Evolutionary conservation across 2,888 invertebrate genomes (phyloP), one percentile per base, ranked within the genome.

Genomic region (Drosophila basisetae): DNA sequence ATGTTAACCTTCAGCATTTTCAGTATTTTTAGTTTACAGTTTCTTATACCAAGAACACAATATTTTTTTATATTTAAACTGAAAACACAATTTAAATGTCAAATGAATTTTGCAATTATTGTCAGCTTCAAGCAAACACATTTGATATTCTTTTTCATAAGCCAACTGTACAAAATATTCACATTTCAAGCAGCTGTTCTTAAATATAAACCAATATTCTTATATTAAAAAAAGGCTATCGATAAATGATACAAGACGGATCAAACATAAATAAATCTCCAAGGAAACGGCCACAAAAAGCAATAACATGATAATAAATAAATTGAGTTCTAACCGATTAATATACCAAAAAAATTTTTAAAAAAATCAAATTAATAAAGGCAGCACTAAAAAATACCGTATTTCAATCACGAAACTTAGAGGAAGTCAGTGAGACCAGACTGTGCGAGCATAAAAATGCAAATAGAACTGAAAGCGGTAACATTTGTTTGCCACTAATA

Each of bases 401-500:
- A 49, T 16, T 11, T 28, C 6, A 47, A 10, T 30, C 13, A 25
- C 18, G 18, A 22, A 13, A 63, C 18, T 52, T 43, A 1, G 28
- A 13, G 2, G 2, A 35, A 31, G 49, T n/a, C 50, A 53, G 62
- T 79, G 76, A 22, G 67, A 66, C 76, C 78, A 68, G 37, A 13
- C 54, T 31, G 16, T 35, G 47, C 5, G 22, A 68, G 18, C 10
- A 25, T 31, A 43, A 63, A 74, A 73, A 78, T 68, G 41, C 47
- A 50, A 58, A 64, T 55, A 39, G 22, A 47, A 41, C n/a, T 60
- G 11, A 28, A 28, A 59, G 41, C 54, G 33, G 35, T 50, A 54
- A 56, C 49, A 49, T 52, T 68, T 68, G 61, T 59, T 80, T 65
- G 69, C 52, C 79, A 79, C 67, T 73, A 80, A 76, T 69, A 79